Conservation (phyloP, 2,888 invertebrate genomes). For the Epinotia brunnichana region DNA sequence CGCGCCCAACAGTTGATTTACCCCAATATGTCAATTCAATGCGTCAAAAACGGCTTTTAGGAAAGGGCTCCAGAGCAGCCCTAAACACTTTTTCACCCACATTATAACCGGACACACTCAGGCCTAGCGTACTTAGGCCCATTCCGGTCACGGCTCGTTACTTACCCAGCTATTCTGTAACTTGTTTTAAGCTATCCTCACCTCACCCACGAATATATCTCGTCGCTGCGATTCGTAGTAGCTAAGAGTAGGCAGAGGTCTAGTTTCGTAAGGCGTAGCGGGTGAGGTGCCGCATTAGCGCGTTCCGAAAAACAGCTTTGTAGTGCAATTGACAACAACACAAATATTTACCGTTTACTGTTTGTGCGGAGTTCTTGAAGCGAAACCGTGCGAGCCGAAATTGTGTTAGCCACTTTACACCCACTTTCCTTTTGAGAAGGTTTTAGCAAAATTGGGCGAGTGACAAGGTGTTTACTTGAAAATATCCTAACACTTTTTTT, state of each 20-base stretch:
- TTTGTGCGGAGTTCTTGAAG: slow-evolving; percentile 37
- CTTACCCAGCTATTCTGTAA: not conserved
- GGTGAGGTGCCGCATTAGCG: too few species aligned
- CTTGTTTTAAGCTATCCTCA: too few species aligned
- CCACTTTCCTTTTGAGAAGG: slow-evolving; percentile 34
- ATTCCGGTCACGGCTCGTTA: slow-evolving; percentile 31
- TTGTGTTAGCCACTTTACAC: slow-evolving; percentile 42
- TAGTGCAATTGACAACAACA: slow-evolving; percentile 40
- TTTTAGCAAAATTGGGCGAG: slow-evolving; percentile 22
- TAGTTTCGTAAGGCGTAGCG: too few species aligned
- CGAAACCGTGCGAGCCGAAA: slow-evolving; percentile 42
- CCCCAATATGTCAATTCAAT: too few species aligned
- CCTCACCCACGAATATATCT: too few species aligned
- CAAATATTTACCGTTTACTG: slow-evolving; percentile 43
- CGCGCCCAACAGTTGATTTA: too few species aligned
- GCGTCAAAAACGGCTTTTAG: too few species aligned
- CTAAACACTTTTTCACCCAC: not conserved
- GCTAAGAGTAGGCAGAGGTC: too few species aligned
- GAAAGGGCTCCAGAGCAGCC: not conserved
- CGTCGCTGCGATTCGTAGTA: too few species aligned
- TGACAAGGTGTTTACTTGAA: slow-evolving; percentile 16
- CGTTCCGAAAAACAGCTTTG: not conserved
- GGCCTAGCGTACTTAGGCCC: slow-evolving; percentile 13
- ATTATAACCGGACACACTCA: slow-evolving; percentile 15
- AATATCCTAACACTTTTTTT: not conserved